Conservation (phyloP, 53 echinoderm and acorn worm species). For the Henricia sp. region DNA sequence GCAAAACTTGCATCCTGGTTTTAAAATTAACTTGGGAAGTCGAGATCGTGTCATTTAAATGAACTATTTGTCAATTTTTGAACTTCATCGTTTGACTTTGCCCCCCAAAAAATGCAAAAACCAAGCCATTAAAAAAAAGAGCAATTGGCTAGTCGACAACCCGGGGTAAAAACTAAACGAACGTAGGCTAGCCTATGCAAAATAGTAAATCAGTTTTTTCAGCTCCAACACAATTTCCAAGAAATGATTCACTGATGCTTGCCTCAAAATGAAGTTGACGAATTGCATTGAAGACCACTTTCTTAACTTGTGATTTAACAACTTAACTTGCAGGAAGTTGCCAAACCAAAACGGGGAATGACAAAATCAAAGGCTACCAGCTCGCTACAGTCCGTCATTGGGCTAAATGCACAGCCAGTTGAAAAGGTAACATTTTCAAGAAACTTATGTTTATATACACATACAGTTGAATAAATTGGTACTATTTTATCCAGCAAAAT, state of each 20-base stretch:
- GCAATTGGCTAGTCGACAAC: no score
- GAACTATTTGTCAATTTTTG: no score
- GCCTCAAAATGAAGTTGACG: no score
- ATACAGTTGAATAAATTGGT: neutral
- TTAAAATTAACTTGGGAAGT: neutral
- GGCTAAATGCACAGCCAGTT: slow-evolving; percentile 34
- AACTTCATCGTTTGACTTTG: neutral
- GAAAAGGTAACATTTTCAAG: slow-evolving; percentile 7
- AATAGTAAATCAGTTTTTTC: no score
- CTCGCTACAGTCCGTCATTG: slow-evolving; percentile 69
- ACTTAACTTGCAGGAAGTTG: slow-evolving; percentile 56
- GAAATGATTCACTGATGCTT: neutral
- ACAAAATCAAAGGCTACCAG: slow-evolving; percentile 84
- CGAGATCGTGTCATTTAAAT: neutral
- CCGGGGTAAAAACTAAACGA: no score
- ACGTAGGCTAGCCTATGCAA: no score
- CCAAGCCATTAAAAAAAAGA: no score
- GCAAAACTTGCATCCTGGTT: neutral
- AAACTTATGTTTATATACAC: neutral
- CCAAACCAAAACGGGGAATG: slow-evolving; percentile 65
- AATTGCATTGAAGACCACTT: no score
- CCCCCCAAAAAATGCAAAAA: neutral
- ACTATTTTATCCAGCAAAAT: neutral
- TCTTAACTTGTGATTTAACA: no score
- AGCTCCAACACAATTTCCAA: no score